Conservation (phyloP, 2,113 vertebrate species). For the Coptodon bakossiorum region DNA sequence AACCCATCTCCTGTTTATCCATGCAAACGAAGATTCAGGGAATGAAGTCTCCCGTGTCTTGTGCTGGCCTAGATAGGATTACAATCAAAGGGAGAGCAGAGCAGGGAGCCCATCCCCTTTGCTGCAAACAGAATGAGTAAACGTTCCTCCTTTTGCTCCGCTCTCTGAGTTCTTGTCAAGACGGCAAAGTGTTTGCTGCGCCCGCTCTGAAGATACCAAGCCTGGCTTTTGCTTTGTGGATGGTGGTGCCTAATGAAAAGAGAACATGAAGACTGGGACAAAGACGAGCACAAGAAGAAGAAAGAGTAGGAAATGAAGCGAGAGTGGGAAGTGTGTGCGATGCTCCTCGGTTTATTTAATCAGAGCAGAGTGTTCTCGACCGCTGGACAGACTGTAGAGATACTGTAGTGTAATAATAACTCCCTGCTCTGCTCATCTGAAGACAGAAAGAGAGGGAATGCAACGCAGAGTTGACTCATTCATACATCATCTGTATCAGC, state of each 20-base stretch:
- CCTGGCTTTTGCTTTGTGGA: background rate
- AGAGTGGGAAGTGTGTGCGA: background rate
- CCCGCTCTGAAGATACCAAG: constrained; percentile 21
- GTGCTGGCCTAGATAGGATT: constrained; percentile 65
- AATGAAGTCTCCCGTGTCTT: constrained; percentile 56
- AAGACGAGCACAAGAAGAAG: background rate
- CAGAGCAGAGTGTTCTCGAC: constrained; percentile 25
- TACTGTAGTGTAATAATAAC: constrained; percentile 33
- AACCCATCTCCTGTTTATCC: constrained; percentile 42
- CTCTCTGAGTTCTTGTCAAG: constrained; percentile 37
- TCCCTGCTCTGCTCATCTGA: background rate
- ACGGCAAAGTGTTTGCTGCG: constrained; percentile 22
- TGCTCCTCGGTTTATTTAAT: constrained; percentile 26
- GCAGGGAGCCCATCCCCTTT: constrained; percentile 41
- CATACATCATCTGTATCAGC: constrained; percentile 40
- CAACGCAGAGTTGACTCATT: background rate
- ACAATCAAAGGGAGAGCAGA: constrained; percentile 61
- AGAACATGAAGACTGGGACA: constrained; percentile 24
- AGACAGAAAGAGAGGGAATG: constrained; percentile 2
- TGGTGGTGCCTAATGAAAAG: constrained; percentile 36
- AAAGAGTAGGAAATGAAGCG: constrained; percentile 26
- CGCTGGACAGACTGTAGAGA: background rate
- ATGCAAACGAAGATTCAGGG: constrained; percentile 47
- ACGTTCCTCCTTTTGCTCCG: constrained; percentile 38
- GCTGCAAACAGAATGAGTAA: constrained; percentile 64